A percentile compares a stretch with the other conserved stretches of the same genome.
phyloP scores from a whole-genome alignment of 2,113 vertebrate species.

The Zapus hudsonius region DNA sequence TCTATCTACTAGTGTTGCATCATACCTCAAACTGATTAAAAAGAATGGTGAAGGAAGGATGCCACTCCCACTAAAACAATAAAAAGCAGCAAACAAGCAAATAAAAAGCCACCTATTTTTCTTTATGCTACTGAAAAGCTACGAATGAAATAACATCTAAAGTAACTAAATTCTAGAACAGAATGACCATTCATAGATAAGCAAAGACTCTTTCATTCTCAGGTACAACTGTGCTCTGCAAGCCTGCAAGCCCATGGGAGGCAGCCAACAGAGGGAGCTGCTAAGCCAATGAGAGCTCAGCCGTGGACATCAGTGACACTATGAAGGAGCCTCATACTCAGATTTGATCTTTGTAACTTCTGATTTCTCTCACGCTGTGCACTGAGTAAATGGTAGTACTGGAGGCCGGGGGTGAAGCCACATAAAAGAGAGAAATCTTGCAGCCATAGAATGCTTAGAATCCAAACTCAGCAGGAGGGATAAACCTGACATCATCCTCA shows the following conservation, averaged over 20 bases:
- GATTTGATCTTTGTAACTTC: background rate
- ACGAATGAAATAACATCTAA: background rate
- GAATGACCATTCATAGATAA: background rate
- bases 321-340: background rate
- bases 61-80: background rate
- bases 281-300: background rate
- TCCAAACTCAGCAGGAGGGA: background rate
- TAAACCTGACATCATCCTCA: background rate
- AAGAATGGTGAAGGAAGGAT: background rate
- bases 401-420: background rate
- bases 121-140: background rate
- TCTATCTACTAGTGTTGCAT: background rate
- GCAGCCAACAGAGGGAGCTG: background rate
- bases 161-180: background rate
- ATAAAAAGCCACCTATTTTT: background rate
- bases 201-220: background rate
- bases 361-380: background rate
- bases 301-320: no score
- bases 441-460: background rate
- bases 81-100: background rate
- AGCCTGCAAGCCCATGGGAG: rapidly evolving
- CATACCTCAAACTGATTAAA: background rate
- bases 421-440: background rate
- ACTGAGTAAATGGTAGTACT: background rate
- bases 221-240: background rate